Evolutionary conservation across 2,888 invertebrate genomes (phyloP).

Genomic region (Biston stratarius): DNA sequence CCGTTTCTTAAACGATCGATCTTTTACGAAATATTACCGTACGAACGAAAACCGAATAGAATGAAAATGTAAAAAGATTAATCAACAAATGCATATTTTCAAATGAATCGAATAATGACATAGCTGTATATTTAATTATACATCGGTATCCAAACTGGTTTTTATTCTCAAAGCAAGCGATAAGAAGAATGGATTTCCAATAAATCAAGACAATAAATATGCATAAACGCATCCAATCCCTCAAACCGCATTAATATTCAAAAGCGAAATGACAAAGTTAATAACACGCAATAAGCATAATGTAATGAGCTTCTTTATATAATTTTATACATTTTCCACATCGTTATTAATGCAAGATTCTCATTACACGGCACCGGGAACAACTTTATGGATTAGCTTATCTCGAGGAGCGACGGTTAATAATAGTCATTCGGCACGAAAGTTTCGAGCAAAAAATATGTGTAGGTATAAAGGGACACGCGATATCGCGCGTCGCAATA

Average conservation of each 20-base stretch:
- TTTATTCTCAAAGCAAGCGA: conserved; percentile 24
- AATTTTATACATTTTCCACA: conserved; percentile 43
- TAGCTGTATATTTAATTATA: conserved; percentile 33
- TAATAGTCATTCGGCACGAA: conserved; percentile 78
- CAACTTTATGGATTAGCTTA: conserved; percentile 72
- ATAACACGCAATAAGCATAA: conserved; percentile 55
- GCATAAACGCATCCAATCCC: conserved; percentile 41
- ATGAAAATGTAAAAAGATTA: conserved; percentile 23
- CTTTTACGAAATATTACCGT: conserved; percentile 9
- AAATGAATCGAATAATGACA: conserved; percentile 30
- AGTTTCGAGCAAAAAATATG: conserved; percentile 69
- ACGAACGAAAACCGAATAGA: conserved; percentile 9
- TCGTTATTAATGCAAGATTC: conserved; percentile 60
- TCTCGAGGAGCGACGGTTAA: conserved; percentile 66
- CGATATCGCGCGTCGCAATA: conserved; percentile 75
- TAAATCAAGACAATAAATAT: conserved; percentile 41
- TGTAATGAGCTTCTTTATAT: conserved; percentile 57
- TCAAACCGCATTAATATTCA: conserved; percentile 47
- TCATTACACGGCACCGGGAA: conserved; percentile 58
- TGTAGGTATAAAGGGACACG: conserved; percentile 71
- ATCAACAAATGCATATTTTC: conserved; percentile 25
- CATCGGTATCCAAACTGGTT: conserved; percentile 27
- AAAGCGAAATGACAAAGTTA: conserved; percentile 53
- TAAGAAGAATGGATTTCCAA: conserved; percentile 32
- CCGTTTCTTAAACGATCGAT: conserved; percentile 13